A percentile compares a stretch with the other conserved stretches of the same genome.
These are phyloP conservation scores for Vesta saturnalis DNA, from an alignment of 2,888 invertebrate genomes.

Conservation along the genomic window DNA sequence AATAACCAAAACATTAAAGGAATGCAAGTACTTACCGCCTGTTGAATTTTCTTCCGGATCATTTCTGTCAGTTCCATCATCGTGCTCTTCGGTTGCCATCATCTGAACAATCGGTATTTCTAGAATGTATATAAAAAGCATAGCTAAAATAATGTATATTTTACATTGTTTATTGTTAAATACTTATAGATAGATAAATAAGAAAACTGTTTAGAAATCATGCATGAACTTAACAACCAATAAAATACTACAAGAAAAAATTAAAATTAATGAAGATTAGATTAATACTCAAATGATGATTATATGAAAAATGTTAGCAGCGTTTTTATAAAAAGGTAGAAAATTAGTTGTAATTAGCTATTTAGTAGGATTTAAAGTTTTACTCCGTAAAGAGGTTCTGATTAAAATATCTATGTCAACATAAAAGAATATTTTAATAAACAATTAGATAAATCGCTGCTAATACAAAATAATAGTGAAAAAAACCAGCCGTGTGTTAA, in stretches of 20 bases:
- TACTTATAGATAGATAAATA: not conserved
- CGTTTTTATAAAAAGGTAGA: not conserved
- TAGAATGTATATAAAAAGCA: slow-evolving; percentile 56
- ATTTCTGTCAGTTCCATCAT: slow-evolving; percentile 71
- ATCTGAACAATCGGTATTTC: slow-evolving; percentile 82
- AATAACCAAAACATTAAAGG: slow-evolving; percentile 18
- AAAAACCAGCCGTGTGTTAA: too few relatives aligned
- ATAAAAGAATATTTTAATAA: too few relatives aligned
- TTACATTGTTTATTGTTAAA: not conserved
- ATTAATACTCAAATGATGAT: too few relatives aligned
- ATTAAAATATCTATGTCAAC: too few relatives aligned
- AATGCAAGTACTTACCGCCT: slow-evolving; percentile 81
- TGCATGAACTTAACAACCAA: not conserved
- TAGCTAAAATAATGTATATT: slow-evolving; percentile 6
- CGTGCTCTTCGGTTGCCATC: slow-evolving; percentile 67
- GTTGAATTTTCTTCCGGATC: slow-evolving; percentile 70
- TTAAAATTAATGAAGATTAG: too few relatives aligned
- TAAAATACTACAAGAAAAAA: not conserved
- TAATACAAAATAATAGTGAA: too few relatives aligned
- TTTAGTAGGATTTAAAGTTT: too few relatives aligned
- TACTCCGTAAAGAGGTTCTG: too few relatives aligned
- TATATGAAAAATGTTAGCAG: not conserved
- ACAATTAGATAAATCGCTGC: too few relatives aligned
- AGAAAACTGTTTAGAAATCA: not conserved
- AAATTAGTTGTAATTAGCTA: too few relatives aligned